Evolutionary conservation across 2,888 invertebrate genomes (phyloP), one percentile per base, ranked within the genome.

Genomic region (Mayetiola destructor): DNA sequence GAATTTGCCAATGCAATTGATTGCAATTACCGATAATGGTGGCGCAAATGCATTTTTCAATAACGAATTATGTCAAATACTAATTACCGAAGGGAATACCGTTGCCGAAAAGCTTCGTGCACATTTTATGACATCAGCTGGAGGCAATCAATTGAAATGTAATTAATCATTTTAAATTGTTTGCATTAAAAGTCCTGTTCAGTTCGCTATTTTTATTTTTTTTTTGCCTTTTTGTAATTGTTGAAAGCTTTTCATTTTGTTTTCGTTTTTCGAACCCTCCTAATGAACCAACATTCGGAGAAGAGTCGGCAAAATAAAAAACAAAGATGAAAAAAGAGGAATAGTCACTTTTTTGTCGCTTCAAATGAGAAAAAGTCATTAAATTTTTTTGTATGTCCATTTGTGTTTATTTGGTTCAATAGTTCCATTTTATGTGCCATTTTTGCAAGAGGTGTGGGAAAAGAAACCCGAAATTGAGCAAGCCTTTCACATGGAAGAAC

Each of bases 391-490:
- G 14, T 29, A 16, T 32, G 55, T n/a, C n/a, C n/a, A 37, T 36
- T 57, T 32, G 48, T 58, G 10, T 37, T 55, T 56, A 59, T 35
- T 55, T 56, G 29, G 59, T 58, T 59, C 60, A 59, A 1, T 73
- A 91, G 90, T 91, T 66, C 90, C 92, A 30, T 91, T 92, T 72
- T 95, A 91, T 72, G 90, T 89, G 53, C 92, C 93, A 53, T 95
- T 95, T 77, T 89, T 95, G 76, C 91, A 92, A 70, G 92, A 92
- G 71, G 93, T 91, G 21, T 94, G 92, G 93, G 92, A 93, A 70
- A 88, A 90, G 65, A 92, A 93, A 65, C 90, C 89, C 29, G 92
- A 93, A 75, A 93, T 94, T 57, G 94, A 95, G 69, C 88, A 89
- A 67, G 86, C 92, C 18, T 89, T 89, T 72, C 85, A 91, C 62